Conservation (phyloP, 2,113 vertebrate species). For the Otocyon megalotis region DNA sequence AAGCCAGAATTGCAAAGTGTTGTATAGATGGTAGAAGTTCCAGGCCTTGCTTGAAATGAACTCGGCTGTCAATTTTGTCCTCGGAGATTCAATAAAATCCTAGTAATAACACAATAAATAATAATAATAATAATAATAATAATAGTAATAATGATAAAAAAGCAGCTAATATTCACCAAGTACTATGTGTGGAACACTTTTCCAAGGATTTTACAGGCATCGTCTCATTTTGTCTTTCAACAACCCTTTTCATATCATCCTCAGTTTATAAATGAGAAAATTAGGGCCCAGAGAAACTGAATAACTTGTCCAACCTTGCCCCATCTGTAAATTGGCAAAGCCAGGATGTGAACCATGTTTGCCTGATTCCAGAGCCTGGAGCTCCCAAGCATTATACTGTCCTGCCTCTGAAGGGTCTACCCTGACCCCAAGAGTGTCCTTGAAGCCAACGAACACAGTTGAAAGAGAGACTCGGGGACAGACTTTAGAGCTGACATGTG, state of each 20-base stretch:
- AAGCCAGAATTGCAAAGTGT: background rate
- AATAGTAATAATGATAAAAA: background rate
- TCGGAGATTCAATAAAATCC: conserved; percentile 1
- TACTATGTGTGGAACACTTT: background rate
- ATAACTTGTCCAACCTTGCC: background rate
- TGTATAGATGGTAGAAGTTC: background rate
- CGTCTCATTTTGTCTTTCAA: conserved; percentile 6
- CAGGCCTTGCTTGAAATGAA: conserved; percentile 14
- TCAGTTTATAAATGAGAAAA: background rate
- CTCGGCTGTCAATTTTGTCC: conserved; percentile 9
- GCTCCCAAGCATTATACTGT: background rate
- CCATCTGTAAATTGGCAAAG: background rate
- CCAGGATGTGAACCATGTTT: background rate
- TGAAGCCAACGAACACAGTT: background rate
- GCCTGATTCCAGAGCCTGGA: background rate
- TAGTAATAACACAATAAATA: background rate
- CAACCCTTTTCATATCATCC: background rate
- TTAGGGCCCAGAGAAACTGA: background rate
- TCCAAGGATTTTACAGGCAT: background rate
- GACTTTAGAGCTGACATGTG: background rate
- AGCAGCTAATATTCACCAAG: background rate
- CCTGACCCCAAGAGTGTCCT: background rate
- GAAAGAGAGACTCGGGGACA: background rate
- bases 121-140: background rate
- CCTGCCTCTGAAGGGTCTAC: background rate